Evolutionary conservation across 2,113 vertebrate genomes (phyloP).

Genomic region (Calyptomena viridis): DNA sequence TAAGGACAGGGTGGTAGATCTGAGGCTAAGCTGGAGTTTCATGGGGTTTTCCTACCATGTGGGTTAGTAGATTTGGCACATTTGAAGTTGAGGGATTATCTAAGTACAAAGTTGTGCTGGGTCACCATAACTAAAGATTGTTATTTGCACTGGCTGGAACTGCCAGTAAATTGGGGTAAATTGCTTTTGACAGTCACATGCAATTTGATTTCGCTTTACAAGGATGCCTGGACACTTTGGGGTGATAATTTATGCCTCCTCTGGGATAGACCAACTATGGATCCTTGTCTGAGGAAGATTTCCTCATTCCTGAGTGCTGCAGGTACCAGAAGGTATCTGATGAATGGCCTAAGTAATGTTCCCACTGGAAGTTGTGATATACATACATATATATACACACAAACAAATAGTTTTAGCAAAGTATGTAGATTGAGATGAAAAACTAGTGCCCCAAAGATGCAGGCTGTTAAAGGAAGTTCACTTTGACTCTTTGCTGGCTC

Average conservation of each 20-base stretch:
- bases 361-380: neutral
- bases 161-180: constrained; percentile 4
- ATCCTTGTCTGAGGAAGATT: neutral
- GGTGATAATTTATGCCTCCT: neutral
- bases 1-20: neutral
- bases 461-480: neutral
- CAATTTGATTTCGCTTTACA: constrained; percentile 9
- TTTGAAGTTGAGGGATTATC: neutral
- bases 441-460: neutral
- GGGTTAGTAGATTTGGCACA: neutral
- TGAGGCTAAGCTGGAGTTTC: no score
- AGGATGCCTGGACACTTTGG: neutral
- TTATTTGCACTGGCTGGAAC: neutral
- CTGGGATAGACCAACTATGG: neutral
- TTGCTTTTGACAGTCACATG: constrained; percentile 37
- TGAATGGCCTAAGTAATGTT: neutral
- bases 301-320: neutral
- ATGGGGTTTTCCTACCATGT: neutral
- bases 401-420: neutral
- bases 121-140: neutral
- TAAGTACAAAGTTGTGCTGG: neutral
- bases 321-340: neutral
- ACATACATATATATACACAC: neutral
- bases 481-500: neutral
- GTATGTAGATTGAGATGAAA: neutral